Percentiles rank a stretch among this genome's conserved stretches.
phyloP scores from a whole-genome alignment of 2,888 invertebrate species.

The Noctua janthina region DNA sequence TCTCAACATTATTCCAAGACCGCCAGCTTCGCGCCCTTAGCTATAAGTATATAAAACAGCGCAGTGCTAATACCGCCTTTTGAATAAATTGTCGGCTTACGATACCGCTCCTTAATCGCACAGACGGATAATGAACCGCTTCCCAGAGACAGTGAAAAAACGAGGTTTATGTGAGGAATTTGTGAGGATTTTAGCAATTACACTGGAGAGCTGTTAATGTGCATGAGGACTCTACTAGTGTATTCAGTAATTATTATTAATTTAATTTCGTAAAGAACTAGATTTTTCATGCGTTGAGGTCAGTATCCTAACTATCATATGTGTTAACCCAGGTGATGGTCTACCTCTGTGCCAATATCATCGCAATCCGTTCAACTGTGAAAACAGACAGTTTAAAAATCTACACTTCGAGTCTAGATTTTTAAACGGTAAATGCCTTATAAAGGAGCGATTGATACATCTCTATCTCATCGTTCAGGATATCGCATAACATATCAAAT shows the following conservation, averaged over 20 bases:
- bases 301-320: too few species aligned
- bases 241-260: not conserved
- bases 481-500: not conserved
- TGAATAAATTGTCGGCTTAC: constrained; percentile 56
- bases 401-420: too few species aligned
- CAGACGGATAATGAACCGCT: constrained; percentile 40
- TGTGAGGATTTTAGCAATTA: constrained; percentile 1
- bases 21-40: not conserved
- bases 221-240: not conserved
- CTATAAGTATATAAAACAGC: constrained; percentile 25
- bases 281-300: too few species aligned
- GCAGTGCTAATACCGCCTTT: constrained; percentile 18
- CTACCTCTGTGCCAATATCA: too few species aligned
- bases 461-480: not conserved
- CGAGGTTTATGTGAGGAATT: constrained; percentile 1
- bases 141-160: constrained; percentile 1
- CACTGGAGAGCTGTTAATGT: not conserved
- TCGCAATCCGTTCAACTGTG: too few species aligned
- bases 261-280: too few species aligned
- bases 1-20: not conserved
- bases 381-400: too few species aligned
- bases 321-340: too few species aligned
- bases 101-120: constrained; percentile 40
- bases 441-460: not conserved
- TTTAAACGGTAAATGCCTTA: not conserved